phyloP scores from a whole-genome alignment of 2,113 vertebrate species.

The Heterochromis multidens region DNA sequence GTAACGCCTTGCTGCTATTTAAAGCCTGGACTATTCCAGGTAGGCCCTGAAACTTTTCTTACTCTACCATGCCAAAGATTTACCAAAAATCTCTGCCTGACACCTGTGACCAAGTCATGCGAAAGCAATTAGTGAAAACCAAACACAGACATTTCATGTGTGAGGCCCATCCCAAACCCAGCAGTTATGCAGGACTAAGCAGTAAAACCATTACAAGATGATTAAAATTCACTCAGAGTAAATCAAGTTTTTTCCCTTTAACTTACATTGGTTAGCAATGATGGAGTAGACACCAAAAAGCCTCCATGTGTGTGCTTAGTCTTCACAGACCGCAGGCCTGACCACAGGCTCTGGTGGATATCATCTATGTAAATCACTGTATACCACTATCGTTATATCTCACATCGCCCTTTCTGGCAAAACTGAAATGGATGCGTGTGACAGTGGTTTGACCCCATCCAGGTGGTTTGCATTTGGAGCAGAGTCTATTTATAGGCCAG shows the following conservation, averaged over 20 bases:
- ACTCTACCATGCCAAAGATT: constrained; percentile 61
- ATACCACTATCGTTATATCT: constrained; percentile 19
- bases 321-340: not conserved
- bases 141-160: constrained; percentile 53
- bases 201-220: constrained; percentile 52
- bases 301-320: not conserved
- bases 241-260: constrained; percentile 15
- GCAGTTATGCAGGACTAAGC: constrained; percentile 23
- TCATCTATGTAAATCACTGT: not conserved
- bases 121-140: constrained; percentile 59
- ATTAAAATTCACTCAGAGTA: constrained; percentile 49
- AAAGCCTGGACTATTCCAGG: constrained; percentile 71
- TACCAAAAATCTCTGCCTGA: constrained; percentile 66
- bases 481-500: constrained; percentile 66
- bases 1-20: constrained; percentile 67
- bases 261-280: constrained; percentile 2
- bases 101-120: constrained; percentile 68
- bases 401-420: not conserved
- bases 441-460: constrained; percentile 53
- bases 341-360: not conserved
- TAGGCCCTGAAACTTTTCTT: constrained; percentile 59
- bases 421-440: constrained; percentile 30
- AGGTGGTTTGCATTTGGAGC: constrained; percentile 68
- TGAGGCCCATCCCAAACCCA: constrained; percentile 50
- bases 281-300: not conserved